Base-by-base conservation (phyloP, 2,113 vertebrate species). In the Hymenochirus boettgeri region DNA sequence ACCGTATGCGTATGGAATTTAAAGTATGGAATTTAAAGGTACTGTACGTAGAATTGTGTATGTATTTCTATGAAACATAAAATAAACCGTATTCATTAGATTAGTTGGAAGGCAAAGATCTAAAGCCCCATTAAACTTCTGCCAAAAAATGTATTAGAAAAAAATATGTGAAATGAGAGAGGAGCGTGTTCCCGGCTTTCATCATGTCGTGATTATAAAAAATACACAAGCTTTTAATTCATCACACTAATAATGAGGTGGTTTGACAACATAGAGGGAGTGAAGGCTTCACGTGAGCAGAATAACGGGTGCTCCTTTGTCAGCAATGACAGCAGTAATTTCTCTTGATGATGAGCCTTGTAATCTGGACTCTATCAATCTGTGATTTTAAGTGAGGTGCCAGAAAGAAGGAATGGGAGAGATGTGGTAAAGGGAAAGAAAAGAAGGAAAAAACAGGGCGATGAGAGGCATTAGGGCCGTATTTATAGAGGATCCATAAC, bases 361-460 rank as follows among this genome's bases (percentile, higher is more conserved):
- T 69, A 57, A 53, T 69, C 65, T 53, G 23, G 57, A 69, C 56
- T 69, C 56, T 69, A 69, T 69, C 56, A 60, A 69, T 60, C 39
- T 53, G 57, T 69, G 65, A 69, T 69, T 69, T 69, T 57, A 60
- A 60, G 65, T 45, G 27, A 60, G 31, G 65, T 60, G 57, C 65
- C 56, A 45, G 57, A 23, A 59, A 45, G 65, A 52, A 19, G 31
- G 46, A 52, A 21, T 10, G 2, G 42, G 27, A 24, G 31, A 67
- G 27, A 42, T 45, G 50, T 18, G 57, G 47, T 47, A 29, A 18
- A 60, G 5, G 13, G 22, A 60, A 47, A 69, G 37, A 25, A 19
- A 46, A 55, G 53, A 33, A 25, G 13, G 11, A 2, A 19, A 23
- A 48, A 48, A 21, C 18, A 48, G 46, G 18, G 46, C 18, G 22